Percentiles rank a stretch among this genome's conserved stretches.
These are phyloP conservation scores for Gila orcuttii DNA, from an alignment of 2,113 vertebrate genomes.

Conservation along the genomic window DNA sequence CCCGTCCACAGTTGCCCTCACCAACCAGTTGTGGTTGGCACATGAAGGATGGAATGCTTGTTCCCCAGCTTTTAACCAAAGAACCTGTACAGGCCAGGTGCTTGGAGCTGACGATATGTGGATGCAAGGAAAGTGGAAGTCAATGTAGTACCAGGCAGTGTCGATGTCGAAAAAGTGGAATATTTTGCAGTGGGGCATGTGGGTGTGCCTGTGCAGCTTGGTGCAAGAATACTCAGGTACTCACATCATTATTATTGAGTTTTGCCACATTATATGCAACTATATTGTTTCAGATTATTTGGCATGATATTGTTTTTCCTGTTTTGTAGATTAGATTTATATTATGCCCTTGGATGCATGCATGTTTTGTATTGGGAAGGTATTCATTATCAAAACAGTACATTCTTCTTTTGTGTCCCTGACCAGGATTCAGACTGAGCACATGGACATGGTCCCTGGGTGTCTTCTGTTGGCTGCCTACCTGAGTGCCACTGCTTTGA, in stretches of 20 bases:
- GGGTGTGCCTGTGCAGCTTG: not conserved
- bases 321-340: constrained; percentile 1
- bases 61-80: constrained; percentile 36
- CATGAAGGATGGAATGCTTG: constrained; percentile 29
- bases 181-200: not conserved
- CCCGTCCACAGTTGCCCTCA: constrained; percentile 40
- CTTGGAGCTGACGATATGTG: not conserved
- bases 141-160: too few relatives aligned
- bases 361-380: not conserved
- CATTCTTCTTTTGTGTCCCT: too few relatives aligned
- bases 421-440: not conserved
- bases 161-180: not conserved
- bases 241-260: not conserved
- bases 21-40: constrained; percentile 42
- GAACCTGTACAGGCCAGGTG: constrained; percentile 20
- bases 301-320: too few relatives aligned
- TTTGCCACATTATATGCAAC: not conserved
- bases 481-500: not conserved
- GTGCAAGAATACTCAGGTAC: constrained; percentile 6
- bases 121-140: not conserved
- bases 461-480: not conserved
- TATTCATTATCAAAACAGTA: constrained; percentile 1
- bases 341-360: constrained; percentile 5
- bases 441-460: not conserved
- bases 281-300: not conserved